A percentile compares a stretch with the other conserved stretches of the same genome.
Evolutionary conservation across 2,797 vertebrate species (phyloP).

Genomic region (Sparus aurata): DNA sequence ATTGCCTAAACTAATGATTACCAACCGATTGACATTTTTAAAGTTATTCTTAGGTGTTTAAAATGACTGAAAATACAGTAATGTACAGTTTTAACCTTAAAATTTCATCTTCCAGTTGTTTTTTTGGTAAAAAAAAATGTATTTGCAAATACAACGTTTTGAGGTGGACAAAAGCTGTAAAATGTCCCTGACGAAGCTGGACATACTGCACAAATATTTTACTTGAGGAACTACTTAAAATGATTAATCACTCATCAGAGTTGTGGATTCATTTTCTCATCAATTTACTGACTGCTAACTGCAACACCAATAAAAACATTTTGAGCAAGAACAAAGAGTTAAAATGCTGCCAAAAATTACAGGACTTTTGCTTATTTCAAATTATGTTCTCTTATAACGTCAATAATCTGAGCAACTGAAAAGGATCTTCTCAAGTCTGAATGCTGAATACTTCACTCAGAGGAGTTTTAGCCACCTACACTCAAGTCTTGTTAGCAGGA

Average conservation of each 20-base stretch:
- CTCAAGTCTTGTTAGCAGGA: background rate
- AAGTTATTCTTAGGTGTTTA: too few species aligned
- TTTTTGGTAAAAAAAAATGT: background rate
- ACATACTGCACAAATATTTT: background rate
- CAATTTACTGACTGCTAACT: background rate
- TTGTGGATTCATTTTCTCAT: background rate
- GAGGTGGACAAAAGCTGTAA: background rate
- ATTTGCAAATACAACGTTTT: background rate
- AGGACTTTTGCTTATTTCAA: background rate
- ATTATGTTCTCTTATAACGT: background rate
- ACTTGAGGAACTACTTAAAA: background rate
- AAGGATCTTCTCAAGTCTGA: background rate
- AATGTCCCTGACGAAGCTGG: background rate
- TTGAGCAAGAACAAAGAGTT: background rate
- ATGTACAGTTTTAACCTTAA: too few species aligned
- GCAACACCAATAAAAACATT: background rate
- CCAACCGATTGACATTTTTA: background rate
- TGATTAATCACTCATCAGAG: slow-evolving; percentile 5
- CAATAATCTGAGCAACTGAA: background rate
- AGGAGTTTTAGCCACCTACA: background rate
- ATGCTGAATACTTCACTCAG: slow-evolving; percentile 6
- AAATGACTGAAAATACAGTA: too few species aligned
- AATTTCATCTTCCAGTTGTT: background rate
- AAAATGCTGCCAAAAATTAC: background rate
- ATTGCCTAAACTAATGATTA: background rate